Conservation (phyloP, 1,140 invertebrate species). For the Apis cerana region DNA sequence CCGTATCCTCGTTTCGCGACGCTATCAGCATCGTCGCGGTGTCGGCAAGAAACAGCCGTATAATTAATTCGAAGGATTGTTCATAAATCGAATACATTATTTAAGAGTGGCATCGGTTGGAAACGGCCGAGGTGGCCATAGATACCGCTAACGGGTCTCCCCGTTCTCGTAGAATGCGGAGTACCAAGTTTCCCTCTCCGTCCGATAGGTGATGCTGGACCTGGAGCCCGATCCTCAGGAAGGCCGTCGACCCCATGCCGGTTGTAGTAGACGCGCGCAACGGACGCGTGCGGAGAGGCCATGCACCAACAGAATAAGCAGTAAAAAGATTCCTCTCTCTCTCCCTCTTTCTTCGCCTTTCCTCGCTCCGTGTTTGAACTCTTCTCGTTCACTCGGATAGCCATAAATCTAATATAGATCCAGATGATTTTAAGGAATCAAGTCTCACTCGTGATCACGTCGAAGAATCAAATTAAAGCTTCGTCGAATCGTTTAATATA, state of each 20-base stretch:
- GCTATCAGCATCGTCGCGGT: neutral
- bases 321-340: constrained; percentile 57
- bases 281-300: constrained; percentile 39
- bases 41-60: constrained; percentile 3
- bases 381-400: constrained; percentile 36
- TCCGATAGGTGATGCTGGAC: constrained; percentile 79
- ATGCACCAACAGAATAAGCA: constrained; percentile 43
- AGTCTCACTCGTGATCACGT: too few species aligned
- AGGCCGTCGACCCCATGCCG: constrained; percentile 75
- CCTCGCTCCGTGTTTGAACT: constrained; percentile 22
- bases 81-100: constrained; percentile 39
- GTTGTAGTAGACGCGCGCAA: constrained; percentile 48
- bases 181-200: constrained; percentile 71
- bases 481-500: too few species aligned
- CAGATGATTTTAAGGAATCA: neutral
- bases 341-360: constrained; percentile 34
- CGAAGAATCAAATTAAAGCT: too few species aligned
- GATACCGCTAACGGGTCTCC: constrained; percentile 68
- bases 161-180: constrained; percentile 72
- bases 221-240: constrained; percentile 74
- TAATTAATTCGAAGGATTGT: constrained; percentile 37
- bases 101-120: constrained; percentile 37
- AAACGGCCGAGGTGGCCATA: constrained; percentile 26
- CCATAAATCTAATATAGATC: constrained; percentile 50
- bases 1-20: neutral